Evolutionary conservation across 2,888 invertebrate species (phyloP).

Genomic region (Blomia tropicalis): DNA sequence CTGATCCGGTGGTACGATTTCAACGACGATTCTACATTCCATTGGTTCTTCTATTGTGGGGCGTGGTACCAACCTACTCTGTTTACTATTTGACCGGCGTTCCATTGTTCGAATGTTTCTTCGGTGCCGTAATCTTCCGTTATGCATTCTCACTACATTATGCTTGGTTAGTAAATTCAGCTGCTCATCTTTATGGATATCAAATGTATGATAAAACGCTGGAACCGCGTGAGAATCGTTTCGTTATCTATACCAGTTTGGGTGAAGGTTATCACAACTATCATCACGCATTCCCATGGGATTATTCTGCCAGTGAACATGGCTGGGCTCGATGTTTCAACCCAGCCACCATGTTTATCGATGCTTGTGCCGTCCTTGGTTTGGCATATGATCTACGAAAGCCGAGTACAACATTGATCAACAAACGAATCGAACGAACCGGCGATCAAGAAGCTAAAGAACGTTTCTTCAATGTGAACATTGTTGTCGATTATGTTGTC

Average conservation of each 20-base stretch:
- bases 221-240: conserved; percentile 16
- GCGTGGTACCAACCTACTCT: neutral
- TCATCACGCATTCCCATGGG: conserved; percentile 18
- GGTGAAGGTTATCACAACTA: conserved; percentile 20
- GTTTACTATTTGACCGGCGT: neutral
- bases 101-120: conserved; percentile 1
- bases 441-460: neutral
- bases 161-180: conserved; percentile 35
- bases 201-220: conserved; percentile 7
- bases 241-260: conserved; percentile 7
- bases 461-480: neutral
- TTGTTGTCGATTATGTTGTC: neutral
- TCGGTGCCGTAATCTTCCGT: conserved; percentile 35
- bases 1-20: conserved; percentile 24
- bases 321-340: conserved; percentile 9
- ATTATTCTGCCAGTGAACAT: conserved; percentile 17
- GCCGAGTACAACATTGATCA: neutral
- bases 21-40: conserved; percentile 21
- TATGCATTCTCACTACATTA: conserved; percentile 38
- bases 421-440: conserved; percentile 5
- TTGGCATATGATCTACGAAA: conserved; percentile 1
- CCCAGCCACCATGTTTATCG: conserved; percentile 34
- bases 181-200: conserved; percentile 14
- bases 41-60: conserved; percentile 11
- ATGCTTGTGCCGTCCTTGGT: conserved; percentile 33